These are phyloP conservation scores for Arrhopalites spinosus DNA, from an alignment of 2,888 invertebrate species.

Conservation along the genomic window DNA sequence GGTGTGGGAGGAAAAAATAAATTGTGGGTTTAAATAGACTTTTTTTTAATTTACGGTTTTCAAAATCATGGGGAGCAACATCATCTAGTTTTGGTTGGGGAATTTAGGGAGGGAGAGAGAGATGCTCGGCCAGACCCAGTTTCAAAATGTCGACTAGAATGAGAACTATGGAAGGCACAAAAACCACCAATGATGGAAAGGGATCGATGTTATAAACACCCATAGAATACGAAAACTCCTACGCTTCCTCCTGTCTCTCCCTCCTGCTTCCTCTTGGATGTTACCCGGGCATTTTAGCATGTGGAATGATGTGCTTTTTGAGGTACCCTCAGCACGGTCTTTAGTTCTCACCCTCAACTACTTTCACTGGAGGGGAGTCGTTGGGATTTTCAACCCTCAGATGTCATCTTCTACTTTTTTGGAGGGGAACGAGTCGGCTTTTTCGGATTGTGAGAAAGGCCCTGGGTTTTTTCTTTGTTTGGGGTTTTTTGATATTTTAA, in stretches of 20 bases:
- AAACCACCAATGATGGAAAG: conserved; percentile 27
- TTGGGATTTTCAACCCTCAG: not conserved
- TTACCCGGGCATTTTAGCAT: not conserved
- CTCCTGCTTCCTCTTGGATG: not conserved
- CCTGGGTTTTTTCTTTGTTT: no score
- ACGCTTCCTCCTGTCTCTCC: conserved; percentile 10
- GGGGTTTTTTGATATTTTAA: no score
- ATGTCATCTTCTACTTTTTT: not conserved
- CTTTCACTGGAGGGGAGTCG: not conserved
- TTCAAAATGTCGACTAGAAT: conserved; percentile 16
- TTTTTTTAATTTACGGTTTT: conserved; percentile 2
- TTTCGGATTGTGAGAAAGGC: no score
- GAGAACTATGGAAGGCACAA: conserved; percentile 7
- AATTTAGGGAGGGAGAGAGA: not conserved
- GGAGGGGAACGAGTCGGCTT: not conserved
- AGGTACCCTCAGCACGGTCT: not conserved
- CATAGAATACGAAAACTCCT: conserved; percentile 19
- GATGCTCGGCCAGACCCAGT: not conserved
- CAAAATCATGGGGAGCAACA: conserved; percentile 5
- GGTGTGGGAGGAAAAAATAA: not conserved
- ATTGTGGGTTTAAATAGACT: not conserved
- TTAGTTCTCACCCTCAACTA: not conserved
- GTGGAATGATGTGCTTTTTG: not conserved
- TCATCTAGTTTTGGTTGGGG: conserved; percentile 21
- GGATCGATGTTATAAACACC: conserved; percentile 17